phyloP scores from a whole-genome alignment of 2,888 invertebrate species.

The Harpalus rufipes region DNA sequence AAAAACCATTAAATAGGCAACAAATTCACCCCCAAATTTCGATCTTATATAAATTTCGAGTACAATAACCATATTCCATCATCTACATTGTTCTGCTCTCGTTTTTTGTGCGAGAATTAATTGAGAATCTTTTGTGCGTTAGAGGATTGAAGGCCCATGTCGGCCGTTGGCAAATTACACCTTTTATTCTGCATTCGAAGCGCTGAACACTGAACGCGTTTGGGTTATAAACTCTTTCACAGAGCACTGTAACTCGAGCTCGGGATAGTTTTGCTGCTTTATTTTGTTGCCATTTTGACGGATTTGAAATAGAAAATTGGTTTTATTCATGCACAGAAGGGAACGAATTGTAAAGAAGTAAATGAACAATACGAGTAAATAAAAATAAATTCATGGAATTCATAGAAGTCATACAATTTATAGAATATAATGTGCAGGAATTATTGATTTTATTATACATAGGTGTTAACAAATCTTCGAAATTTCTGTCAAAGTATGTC shows the following conservation, averaged over 20 bases:
- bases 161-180: neutral
- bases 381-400: neutral
- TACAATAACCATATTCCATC: neutral
- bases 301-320: neutral
- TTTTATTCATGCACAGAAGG: neutral
- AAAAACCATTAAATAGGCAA: neutral
- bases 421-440: no score
- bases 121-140: neutral
- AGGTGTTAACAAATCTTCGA: no score
- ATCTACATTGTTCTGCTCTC: neutral
- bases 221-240: neutral
- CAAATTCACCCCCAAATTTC: neutral
- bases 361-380: neutral
- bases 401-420: no score
- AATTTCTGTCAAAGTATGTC: no score
- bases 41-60: neutral
- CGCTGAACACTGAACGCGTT: neutral
- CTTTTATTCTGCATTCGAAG: neutral
- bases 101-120: neutral
- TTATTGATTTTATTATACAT: no score
- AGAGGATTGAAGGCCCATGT: neutral
- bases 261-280: neutral
- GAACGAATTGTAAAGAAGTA: neutral
- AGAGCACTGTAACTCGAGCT: neutral
- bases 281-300: neutral